Evolutionary conservation across 2,113 vertebrate species (phyloP).

Genomic region (Paramisgurnus dabryanus): DNA sequence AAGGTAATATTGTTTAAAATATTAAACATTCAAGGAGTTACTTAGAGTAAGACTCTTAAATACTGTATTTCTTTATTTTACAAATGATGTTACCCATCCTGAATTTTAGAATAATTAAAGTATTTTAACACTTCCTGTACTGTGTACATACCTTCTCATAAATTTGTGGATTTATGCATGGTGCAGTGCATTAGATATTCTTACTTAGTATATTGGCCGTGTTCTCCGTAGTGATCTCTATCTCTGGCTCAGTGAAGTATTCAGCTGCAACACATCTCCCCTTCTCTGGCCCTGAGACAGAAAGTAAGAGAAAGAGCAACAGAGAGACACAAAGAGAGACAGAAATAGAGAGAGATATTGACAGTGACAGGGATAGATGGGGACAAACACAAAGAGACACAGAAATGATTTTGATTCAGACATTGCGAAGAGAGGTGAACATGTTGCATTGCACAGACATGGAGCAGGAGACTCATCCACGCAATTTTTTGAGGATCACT

Average conservation of each 20-base stretch:
- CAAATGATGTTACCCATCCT: no score
- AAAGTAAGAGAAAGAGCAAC: conserved; percentile 32
- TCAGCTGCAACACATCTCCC: conserved; percentile 88
- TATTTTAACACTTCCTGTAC: no score
- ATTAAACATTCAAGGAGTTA: no score
- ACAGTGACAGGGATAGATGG: conserved; percentile 24
- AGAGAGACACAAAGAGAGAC: not conserved
- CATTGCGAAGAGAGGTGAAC: conserved; percentile 24
- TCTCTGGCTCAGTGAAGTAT: conserved; percentile 87
- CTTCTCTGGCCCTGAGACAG: conserved; percentile 80
- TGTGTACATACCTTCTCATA: no score
- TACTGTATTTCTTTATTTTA: no score
- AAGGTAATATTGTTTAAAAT: no score
- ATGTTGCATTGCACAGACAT: not conserved
- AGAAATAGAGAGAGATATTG: conserved; percentile 14
- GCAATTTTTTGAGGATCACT: no score
- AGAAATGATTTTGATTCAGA: conserved; percentile 57
- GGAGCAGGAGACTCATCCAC: not conserved
- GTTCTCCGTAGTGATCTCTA: conserved; percentile 89
- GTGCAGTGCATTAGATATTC: conserved; percentile 39
- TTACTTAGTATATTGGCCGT: conserved; percentile 91
- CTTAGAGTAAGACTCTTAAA: no score
- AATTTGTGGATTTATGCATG: not conserved
- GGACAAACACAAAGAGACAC: conserved; percentile 32
- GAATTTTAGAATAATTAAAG: no score